Evolutionary conservation across 1,140 invertebrate species (phyloP).

Genomic region (Aphis craccivora): DNA sequence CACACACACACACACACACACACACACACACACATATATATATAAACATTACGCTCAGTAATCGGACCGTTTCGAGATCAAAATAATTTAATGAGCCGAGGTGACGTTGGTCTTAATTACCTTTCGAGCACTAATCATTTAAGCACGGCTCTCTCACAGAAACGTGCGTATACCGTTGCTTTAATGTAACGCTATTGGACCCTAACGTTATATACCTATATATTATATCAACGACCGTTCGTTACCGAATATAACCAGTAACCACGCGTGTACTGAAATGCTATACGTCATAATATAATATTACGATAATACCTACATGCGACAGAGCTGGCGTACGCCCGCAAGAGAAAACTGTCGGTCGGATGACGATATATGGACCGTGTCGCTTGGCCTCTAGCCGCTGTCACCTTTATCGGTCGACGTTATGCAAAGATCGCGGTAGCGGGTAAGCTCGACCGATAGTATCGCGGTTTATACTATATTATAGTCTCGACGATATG

Average conservation of each 20-base stretch:
- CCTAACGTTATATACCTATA: neutral
- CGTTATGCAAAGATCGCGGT: neutral
- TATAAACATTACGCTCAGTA: neutral
- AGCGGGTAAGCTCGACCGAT: too few relatives aligned
- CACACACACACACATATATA: neutral
- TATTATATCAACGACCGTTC: neutral
- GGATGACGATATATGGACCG: neutral
- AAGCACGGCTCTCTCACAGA: neutral
- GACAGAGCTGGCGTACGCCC: too few relatives aligned
- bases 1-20: too few relatives aligned
- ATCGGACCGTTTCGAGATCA: neutral
- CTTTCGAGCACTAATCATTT: neutral
- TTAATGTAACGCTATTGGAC: neutral
- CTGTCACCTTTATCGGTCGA: neutral
- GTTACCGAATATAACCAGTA: neutral
- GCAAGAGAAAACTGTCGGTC: neutral
- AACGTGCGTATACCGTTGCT: neutral
- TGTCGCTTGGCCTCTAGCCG: neutral
- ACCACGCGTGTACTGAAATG: neutral
- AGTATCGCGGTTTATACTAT: neutral
- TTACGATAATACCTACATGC: too few relatives aligned
- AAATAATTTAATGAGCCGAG: constrained; percentile 10
- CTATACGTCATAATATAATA: neutral
- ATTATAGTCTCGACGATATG: neutral
- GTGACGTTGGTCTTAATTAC: neutral